Conservation (phyloP, 1,140 invertebrate genomes). For the Drosophila bipectinata region DNA sequence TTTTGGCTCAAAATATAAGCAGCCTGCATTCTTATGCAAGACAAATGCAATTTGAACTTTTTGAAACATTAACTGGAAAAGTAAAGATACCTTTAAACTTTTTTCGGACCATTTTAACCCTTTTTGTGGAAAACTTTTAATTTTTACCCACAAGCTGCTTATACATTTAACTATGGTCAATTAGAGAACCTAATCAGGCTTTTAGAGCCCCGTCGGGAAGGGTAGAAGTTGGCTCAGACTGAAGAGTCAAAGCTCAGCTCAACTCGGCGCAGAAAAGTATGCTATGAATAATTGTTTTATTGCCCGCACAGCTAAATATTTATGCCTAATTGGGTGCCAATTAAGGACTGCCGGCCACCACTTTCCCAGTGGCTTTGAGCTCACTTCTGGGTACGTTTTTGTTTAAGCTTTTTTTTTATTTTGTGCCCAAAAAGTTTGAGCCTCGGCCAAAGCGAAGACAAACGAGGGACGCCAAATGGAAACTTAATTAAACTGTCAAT, state of each 20-base stretch:
- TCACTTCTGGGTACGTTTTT: slow-evolving; percentile 12
- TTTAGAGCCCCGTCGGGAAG: slow-evolving; percentile 15
- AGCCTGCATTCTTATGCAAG: too few species aligned
- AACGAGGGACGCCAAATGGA: slow-evolving; percentile 41
- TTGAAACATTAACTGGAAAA: background rate
- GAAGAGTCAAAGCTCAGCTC: slow-evolving; percentile 35
- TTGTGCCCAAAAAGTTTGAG: slow-evolving; percentile 27
- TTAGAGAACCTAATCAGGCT: slow-evolving; percentile 44
- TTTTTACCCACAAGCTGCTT: slow-evolving; percentile 39
- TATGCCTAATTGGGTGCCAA: slow-evolving; percentile 59
- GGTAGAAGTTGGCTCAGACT: slow-evolving; percentile 19
- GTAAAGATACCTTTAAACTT: background rate
- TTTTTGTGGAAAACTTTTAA: slow-evolving; percentile 19
- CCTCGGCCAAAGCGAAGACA: slow-evolving; percentile 24
- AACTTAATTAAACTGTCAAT: slow-evolving; percentile 78
- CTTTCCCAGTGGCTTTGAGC: slow-evolving; percentile 10
- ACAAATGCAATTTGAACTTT: background rate
- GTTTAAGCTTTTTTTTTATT: slow-evolving; percentile 50
- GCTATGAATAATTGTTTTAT: slow-evolving; percentile 50
- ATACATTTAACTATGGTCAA: slow-evolving; percentile 52
- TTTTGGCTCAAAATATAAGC: too few species aligned
- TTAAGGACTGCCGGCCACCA: slow-evolving; percentile 44
- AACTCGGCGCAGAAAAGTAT: slow-evolving; percentile 23
- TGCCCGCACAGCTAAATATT: slow-evolving; percentile 53
- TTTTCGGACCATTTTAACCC: background rate